Evolutionary conservation across 2,113 vertebrate genomes (phyloP), one percentile per base, ranked within the genome.

Genomic region (Promerops cafer): DNA sequence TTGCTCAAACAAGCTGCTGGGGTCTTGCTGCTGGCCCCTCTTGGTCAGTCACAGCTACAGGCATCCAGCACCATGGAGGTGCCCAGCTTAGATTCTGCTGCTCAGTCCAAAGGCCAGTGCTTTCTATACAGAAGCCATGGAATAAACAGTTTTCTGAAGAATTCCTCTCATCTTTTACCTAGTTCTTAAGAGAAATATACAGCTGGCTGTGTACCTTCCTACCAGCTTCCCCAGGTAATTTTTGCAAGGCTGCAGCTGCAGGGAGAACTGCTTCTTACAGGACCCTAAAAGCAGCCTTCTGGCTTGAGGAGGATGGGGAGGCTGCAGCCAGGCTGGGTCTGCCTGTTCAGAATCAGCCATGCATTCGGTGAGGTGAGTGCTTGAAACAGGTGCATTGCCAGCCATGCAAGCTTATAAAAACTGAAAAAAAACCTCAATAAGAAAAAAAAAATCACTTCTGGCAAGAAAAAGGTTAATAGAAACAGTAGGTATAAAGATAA

Each of bases 401-500:
- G 89, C 60, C 33, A 2, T 47, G 40, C 76, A 93, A 96, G 97
- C 97, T 98, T 97, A 97, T 94, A 81, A 97, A 93, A 97, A 89
- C 83, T 66, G 94, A 97, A 98, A 97, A 97, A 18, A 17, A 26
- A 33, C 1, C 22, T 17, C 11, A 61, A 33, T 12, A 21, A 33
- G 2, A 97, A 84, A n/a, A 82, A 79, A 19, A 28, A 95, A 96
- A 92, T 53, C 19, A 98, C 98, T 98, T 98, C 98, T 98, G 98
- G 98, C 98, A 98, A 98, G 97, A 96, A 98, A 98, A 98, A 99
- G 98, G 98, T 98, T 99, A 99, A 99, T 98, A 98, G 97, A 98
- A 97, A 88, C 98, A 99, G 98, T 98, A 98, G 98, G 98, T 98
- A 98, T 98, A 98, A 98, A 98, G 98, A 98, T 98, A 99, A 98